Evolutionary conservation across 2,888 invertebrate genomes (phyloP).

Genomic region (Philaethria dido): DNA sequence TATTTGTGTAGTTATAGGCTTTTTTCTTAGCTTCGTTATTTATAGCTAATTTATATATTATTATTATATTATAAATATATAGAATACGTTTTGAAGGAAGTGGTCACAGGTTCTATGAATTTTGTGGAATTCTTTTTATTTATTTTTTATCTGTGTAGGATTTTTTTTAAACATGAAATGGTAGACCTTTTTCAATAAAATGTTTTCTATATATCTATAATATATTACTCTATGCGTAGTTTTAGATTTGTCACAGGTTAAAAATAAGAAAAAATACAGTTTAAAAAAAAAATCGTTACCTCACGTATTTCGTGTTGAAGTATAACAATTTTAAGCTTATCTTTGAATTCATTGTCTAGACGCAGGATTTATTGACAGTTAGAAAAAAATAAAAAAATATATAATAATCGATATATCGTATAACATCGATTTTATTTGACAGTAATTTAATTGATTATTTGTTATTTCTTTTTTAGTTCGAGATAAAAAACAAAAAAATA

Average conservation of each 20-base stretch:
- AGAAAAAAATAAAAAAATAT: constrained; percentile 11
- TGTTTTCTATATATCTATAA: constrained; percentile 37
- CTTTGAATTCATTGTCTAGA: constrained; percentile 23
- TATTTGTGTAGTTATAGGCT: constrained; percentile 46
- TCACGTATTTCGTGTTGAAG: constrained; percentile 44
- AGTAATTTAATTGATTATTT: constrained; percentile 4
- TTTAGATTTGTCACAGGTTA: constrained; percentile 42
- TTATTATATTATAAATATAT: constrained; percentile 2
- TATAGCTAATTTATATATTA: constrained; percentile 34
- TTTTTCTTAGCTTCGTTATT: constrained; percentile 43
- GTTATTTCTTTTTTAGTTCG: constrained; percentile 5
- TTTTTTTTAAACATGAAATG: background rate
- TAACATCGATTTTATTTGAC: constrained; percentile 12
- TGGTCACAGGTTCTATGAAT: background rate
- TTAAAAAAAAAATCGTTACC: constrained; percentile 46
- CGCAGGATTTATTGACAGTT: constrained; percentile 26
- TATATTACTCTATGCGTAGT: constrained; percentile 35
- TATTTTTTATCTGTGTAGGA: background rate
- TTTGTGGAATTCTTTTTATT: background rate
- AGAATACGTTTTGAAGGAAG: background rate
- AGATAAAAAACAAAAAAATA: constrained; percentile 10
- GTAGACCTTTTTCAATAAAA: background rate
- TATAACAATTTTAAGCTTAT: constrained; percentile 38
- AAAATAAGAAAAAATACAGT: constrained; percentile 12
- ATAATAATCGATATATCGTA: constrained; percentile 11